Evolutionary conservation across 2,113 vertebrate genomes (phyloP).

Genomic region (Ctenomys sociabilis): DNA sequence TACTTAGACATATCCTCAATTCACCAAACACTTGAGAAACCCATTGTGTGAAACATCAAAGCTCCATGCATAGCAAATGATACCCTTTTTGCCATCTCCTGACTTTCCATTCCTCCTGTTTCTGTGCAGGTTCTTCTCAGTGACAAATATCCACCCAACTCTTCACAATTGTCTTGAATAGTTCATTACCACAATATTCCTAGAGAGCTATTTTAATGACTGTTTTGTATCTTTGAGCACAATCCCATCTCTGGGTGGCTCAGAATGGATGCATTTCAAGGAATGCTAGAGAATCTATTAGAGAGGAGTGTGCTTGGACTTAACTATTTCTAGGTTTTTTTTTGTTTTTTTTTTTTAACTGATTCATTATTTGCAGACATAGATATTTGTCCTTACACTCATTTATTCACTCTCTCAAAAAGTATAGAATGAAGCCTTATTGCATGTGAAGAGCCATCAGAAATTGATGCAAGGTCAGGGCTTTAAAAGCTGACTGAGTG

Average conservation of each 20-base stretch:
- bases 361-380: background rate
- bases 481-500: background rate
- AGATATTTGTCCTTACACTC: background rate
- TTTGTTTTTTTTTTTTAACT: background rate
- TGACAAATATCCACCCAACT: background rate
- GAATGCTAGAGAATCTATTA: background rate
- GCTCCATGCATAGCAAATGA: background rate
- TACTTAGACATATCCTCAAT: background rate
- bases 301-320: background rate
- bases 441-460: background rate
- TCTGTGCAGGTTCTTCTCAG: background rate
- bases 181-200: background rate
- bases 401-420: background rate
- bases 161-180: background rate
- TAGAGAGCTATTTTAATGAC: background rate
- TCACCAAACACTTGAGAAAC: slow-evolving; percentile 16
- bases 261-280: background rate
- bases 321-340: background rate
- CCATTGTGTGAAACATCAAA: background rate
- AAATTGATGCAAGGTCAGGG: background rate
- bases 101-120: background rate
- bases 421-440: background rate
- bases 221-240: background rate
- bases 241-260: background rate
- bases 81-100: background rate